Percentiles rank a stretch among this genome's conserved stretches.
phyloP scores from a whole-genome alignment of 2,797 vertebrate genomes.

The Macrochelys suwanniensis region DNA sequence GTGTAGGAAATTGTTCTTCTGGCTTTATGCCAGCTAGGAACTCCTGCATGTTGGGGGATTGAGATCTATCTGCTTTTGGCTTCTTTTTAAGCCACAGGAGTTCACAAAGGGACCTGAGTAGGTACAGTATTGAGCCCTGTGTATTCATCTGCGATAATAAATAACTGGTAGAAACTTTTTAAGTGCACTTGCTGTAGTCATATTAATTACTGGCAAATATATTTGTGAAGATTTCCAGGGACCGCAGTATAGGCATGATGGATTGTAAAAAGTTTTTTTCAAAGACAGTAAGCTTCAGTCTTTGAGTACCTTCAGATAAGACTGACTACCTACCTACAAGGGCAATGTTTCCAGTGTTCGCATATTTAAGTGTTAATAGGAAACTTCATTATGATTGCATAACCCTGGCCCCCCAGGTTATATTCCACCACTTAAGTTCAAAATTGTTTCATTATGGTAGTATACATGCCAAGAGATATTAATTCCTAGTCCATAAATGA shows the following conservation, averaged over 20 bases:
- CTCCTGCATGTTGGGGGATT: no score
- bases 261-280: background rate
- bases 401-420: background rate
- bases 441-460: background rate
- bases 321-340: background rate
- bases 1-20: background rate
- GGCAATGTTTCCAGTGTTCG: background rate
- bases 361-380: background rate
- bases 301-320: background rate
- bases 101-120: background rate
- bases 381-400: background rate
- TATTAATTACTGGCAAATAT: background rate
- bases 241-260: background rate
- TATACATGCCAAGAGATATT: background rate
- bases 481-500: background rate
- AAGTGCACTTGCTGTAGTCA: background rate
- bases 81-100: background rate
- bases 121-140: background rate
- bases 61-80: background rate
- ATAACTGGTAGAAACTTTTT: background rate
- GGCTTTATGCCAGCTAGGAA: background rate
- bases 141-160: background rate
- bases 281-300: background rate
- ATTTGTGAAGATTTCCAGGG: background rate
- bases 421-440: background rate